Evolutionary conservation across 2,113 vertebrate genomes (phyloP).

Genomic region (Cyphomyrus plagiostoma): DNA sequence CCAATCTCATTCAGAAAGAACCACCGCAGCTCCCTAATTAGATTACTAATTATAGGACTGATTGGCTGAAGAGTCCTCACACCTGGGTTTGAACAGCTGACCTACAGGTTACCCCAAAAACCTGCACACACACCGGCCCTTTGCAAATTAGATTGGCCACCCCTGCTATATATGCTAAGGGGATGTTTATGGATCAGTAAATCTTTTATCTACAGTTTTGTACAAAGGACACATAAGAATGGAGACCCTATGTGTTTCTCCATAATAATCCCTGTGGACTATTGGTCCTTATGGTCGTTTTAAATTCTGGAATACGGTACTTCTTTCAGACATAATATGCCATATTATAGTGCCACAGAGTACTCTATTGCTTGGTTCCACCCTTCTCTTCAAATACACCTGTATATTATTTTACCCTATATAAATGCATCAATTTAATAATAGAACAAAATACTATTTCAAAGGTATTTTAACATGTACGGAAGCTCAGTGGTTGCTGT

Average conservation of each 20-base stretch:
- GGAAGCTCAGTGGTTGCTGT: not conserved
- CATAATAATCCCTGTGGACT: not conserved
- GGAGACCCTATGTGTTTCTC: conserved; percentile 29
- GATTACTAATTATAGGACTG: too few relatives aligned
- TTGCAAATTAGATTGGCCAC: too few relatives aligned
- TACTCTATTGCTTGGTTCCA: not conserved
- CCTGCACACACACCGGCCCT: too few relatives aligned
- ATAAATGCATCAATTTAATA: not conserved
- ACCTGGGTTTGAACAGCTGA: too few relatives aligned
- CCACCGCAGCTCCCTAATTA: too few relatives aligned
- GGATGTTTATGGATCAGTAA: conserved; percentile 48
- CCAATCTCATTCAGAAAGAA: too few relatives aligned
- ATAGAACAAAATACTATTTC: not conserved
- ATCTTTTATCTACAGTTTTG: conserved; percentile 51
- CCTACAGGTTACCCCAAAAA: too few relatives aligned
- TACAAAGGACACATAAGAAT: conserved; percentile 30
- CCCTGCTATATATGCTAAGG: conserved; percentile 29
- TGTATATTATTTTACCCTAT: not conserved
- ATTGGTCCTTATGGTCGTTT: not conserved
- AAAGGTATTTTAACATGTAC: not conserved
- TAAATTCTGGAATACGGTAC: not conserved
- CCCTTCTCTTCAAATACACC: not conserved
- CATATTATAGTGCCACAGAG: not conserved
- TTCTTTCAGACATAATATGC: not conserved
- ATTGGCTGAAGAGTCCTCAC: too few relatives aligned